phyloP scores from a whole-genome alignment of 2,888 invertebrate species.

The Cheilosia scutellata region DNA sequence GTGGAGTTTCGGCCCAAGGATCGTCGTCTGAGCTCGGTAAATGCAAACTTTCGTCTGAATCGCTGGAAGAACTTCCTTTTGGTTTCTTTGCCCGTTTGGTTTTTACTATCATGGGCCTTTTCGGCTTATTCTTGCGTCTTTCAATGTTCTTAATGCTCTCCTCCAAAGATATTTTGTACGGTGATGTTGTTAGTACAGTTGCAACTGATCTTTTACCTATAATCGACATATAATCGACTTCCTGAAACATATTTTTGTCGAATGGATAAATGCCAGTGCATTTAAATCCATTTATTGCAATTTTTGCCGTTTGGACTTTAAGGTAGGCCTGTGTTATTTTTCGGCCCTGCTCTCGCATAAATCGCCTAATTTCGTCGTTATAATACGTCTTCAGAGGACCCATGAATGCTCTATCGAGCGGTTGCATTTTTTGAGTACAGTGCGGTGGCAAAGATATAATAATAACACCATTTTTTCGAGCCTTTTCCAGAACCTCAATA shows the following conservation, averaged over 20 bases:
- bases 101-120: background rate
- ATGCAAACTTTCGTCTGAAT: slow-evolving; percentile 44
- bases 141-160: slow-evolving; percentile 25
- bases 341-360: background rate
- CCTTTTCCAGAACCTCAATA: slow-evolving; percentile 75
- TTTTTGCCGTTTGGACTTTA: background rate
- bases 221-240: slow-evolving; percentile 42
- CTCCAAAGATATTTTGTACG: slow-evolving; percentile 25
- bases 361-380: too few relatives aligned
- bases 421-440: background rate
- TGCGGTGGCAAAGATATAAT: slow-evolving; percentile 17
- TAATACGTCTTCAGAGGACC: too few relatives aligned
- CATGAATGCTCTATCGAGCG: background rate
- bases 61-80: slow-evolving; percentile 9
- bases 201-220: slow-evolving; percentile 22
- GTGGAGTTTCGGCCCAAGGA: slow-evolving; percentile 30
- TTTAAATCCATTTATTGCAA: background rate
- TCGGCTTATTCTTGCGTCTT: slow-evolving; percentile 18
- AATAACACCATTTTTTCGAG: slow-evolving; percentile 30
- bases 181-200: slow-evolving; percentile 28
- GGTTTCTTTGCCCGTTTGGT: background rate
- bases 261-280: background rate
- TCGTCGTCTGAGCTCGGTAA: slow-evolving; percentile 44
- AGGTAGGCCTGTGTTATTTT: slow-evolving; percentile 18
- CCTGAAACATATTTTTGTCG: slow-evolving; percentile 29